Base-by-base conservation (phyloP, 2,797 vertebrate species). In the Eptatretus atami region DNA sequence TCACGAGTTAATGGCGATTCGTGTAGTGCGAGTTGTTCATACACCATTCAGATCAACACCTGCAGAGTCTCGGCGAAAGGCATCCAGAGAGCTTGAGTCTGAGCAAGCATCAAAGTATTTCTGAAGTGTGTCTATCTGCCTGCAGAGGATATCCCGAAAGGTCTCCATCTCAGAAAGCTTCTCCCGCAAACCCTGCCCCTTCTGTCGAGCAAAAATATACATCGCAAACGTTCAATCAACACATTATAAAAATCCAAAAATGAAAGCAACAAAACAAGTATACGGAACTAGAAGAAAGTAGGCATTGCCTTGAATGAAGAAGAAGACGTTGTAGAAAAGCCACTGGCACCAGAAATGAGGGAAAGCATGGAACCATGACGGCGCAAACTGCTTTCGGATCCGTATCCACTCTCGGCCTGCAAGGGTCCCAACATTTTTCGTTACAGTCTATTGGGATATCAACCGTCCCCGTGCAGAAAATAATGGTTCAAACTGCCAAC, bases 81-180 rank as follows among this genome's bases (percentile, higher is more conserved):
- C 86, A 66, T 96, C 86, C 76, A 82, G 88, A 73, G 78, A 86
- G 69, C 86, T 81, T 4, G 73, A 79, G 70, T 84, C 84, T 10
- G 85, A 82, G 67, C 86, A 96, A 63, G 76, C 79, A 76, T 96
- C 88, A 66, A 96, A 96, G 72, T 80, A 94, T 70, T 82, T 87
- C 73, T 96, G 90, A 53, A 95, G 76, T 14, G 86, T 96, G 76
- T 96, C 88, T 66, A 96, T 86, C 71, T 93, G 90, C 78, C 86
- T 78, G 72, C 90, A 96, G 53, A 96, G 74, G 73, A 96, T 96
- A 70, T 96, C 90, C 70, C 86, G 78, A 71, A 96, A 96, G 6
- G 87, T 94, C 76, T 93, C 90, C 87, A 96, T 94, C 77, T 96
- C 90, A 57, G 87, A 82, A 70, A 96, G 75, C 71, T 96, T 96